Conservation (phyloP, 2,888 invertebrate species). For the Microplitis deprimator region DNA sequence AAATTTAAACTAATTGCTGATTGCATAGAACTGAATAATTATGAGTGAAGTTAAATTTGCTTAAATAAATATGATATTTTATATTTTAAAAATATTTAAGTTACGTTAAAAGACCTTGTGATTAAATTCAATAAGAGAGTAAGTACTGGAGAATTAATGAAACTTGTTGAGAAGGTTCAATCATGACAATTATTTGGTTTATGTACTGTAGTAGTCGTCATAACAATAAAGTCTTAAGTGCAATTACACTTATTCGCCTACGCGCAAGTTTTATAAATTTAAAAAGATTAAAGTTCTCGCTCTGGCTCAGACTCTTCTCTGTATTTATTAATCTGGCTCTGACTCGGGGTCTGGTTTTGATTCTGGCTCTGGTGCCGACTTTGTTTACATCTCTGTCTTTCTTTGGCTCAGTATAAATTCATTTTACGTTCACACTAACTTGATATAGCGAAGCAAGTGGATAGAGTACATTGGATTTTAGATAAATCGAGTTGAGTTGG, state of each 20-base stretch:
- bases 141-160: not conserved
- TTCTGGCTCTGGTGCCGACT: not conserved
- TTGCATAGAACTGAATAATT: no score
- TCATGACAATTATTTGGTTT: not conserved
- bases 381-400: not conserved
- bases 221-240: conserved; percentile 5
- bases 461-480: not conserved
- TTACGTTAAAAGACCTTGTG: not conserved
- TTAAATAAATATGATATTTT: no score
- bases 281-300: not conserved
- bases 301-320: not conserved
- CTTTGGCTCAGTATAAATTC: not conserved
- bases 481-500: not conserved
- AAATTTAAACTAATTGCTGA: not conserved
- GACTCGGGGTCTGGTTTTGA: not conserved
- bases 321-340: not conserved
- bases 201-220: not conserved
- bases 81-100: not conserved
- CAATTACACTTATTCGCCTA: conserved; percentile 3
- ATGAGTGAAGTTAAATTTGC: no score
- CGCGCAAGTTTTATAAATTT: not conserved
- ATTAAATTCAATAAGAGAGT: not conserved
- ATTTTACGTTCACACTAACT: not conserved
- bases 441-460: not conserved
- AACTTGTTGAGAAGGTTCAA: not conserved